Evolutionary conservation across 2,888 invertebrate species (phyloP), one percentile per base, ranked within the genome.

Genomic region (Pocota personata): DNA sequence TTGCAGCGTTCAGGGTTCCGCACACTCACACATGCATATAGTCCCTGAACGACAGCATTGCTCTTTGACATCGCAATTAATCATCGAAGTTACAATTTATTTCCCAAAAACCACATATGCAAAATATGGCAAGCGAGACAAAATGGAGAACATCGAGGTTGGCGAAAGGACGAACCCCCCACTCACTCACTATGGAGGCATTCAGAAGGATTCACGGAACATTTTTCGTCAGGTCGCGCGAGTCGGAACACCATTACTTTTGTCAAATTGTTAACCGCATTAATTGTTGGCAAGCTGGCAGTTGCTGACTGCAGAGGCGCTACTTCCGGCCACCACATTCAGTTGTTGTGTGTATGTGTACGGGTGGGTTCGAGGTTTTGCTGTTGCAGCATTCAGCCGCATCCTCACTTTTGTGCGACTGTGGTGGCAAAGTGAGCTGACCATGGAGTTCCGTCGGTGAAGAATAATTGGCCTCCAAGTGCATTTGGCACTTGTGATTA

Each of bases 401-500:
- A 55, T 83, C 67, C 78, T 78, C 48, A 35, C 30, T 69, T 57
- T 69, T 50, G 19, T 57, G 37, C 40, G 50, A 66, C 14, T 37
- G 50, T 62, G 60, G 32, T 35, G 64, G 37, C 27, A 16, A 16
- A 75, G 48, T 35, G 32, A 21, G 73, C 75, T 46, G 64, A 72
- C 82, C 72, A 72, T 60, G 60, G 71, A 66, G 62, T 79, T 32
- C 62, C 72, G 46, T 48, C 60, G 55, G 57, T 48, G 43, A 78
- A 87, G 82, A 87, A 82, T 87, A 87, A 87, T 87, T 87, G 87
- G 77, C 82, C 87, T 76, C 69, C 87, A 78, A 87, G 87, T 87
- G 87, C 87, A 87, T 82, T 87, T 87, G 87, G 87, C 87, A 87
- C 87, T 87, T 87, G 82, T 87, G 87, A 87, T 87, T 82, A 87